These are phyloP conservation scores for Halichondria panicea DNA, from an alignment of 37 sponge, comb jelly and placozoan genomes.

Conservation along the genomic window DNA sequence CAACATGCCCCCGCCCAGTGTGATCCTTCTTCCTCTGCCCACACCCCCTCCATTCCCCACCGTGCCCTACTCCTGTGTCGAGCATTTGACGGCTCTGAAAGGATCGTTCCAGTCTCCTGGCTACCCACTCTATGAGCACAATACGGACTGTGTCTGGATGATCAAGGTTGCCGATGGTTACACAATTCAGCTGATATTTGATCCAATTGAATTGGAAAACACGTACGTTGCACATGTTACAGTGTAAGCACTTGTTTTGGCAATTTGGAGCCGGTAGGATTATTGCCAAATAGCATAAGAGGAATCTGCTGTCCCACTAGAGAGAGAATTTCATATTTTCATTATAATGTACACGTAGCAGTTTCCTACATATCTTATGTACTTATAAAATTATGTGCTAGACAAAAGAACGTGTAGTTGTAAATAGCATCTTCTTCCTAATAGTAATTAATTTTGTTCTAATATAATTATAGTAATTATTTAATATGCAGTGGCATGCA, in stretches of 20 bases:
- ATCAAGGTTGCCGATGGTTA: slow-evolving; percentile 23
- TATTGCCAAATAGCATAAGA: too few species aligned
- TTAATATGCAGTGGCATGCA: too few species aligned
- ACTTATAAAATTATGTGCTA: too few species aligned
- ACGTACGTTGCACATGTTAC: slow-evolving; percentile 9
- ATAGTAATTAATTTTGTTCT: too few species aligned
- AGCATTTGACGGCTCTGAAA: neutral
- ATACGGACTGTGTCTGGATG: slow-evolving; percentile 47
- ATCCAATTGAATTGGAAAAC: slow-evolving; percentile 2
- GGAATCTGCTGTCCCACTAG: too few species aligned
- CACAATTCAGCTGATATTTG: slow-evolving; percentile 9
- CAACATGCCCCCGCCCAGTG: neutral
- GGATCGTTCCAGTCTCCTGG: slow-evolving; percentile 41
- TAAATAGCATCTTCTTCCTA: too few species aligned
- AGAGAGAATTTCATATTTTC: too few species aligned
- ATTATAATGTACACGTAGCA: too few species aligned
- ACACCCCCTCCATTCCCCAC: slow-evolving; percentile 3
- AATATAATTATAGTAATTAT: too few species aligned
- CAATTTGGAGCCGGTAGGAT: neutral
- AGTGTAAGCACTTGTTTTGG: neutral
- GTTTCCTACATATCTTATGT: too few species aligned
- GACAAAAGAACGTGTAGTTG: too few species aligned
- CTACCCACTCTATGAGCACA: slow-evolving; percentile 19
- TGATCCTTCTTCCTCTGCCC: slow-evolving; percentile 3
- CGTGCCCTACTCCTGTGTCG: slow-evolving; percentile 25